These are phyloP conservation scores for Taphrorychus bicolor DNA, from an alignment of 2,888 invertebrate species.

Conservation along the genomic window DNA sequence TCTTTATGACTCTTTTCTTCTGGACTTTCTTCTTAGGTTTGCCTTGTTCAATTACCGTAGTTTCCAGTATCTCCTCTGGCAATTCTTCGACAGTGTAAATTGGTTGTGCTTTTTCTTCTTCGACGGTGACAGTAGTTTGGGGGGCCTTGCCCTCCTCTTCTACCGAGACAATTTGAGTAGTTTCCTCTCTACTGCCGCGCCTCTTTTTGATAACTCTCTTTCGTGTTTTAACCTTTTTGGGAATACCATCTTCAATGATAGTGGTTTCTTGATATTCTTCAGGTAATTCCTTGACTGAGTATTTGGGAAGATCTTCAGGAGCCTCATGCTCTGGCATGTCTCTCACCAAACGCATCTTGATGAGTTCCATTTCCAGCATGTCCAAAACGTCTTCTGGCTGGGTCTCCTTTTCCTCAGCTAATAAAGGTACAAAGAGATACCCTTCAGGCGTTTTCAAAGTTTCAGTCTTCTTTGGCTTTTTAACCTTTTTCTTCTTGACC, in stretches of 20 bases:
- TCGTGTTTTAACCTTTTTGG: slow-evolving; percentile 61
- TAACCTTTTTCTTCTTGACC: slow-evolving; percentile 44
- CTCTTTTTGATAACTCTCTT: slow-evolving; percentile 46
- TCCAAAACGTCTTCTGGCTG: slow-evolving; percentile 43
- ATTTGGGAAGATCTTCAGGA: slow-evolving; percentile 44
- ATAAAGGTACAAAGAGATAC: slow-evolving; percentile 50
- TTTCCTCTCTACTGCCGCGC: slow-evolving; percentile 56
- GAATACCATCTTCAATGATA: slow-evolving; percentile 43
- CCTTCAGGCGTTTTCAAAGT: slow-evolving; percentile 49
- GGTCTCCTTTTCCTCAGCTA: slow-evolving; percentile 33
- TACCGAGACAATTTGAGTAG: slow-evolving; percentile 45
- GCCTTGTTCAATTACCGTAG: slow-evolving; percentile 46
- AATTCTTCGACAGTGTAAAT: slow-evolving; percentile 51
- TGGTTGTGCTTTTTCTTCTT: slow-evolving; percentile 47
- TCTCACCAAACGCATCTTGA: slow-evolving; percentile 49
- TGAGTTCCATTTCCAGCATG: slow-evolving; percentile 49
- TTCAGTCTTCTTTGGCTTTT: slow-evolving; percentile 37
- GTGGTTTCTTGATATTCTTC: slow-evolving; percentile 51
- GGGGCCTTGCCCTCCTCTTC: slow-evolving; percentile 58
- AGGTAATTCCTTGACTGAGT: slow-evolving; percentile 53
- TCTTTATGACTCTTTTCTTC: slow-evolving; percentile 58
- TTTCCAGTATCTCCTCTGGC: slow-evolving; percentile 47
- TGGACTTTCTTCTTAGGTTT: slow-evolving; percentile 38
- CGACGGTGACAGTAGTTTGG: slow-evolving; percentile 53
- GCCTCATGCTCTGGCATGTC: slow-evolving; percentile 34